Percentiles rank a stretch among this genome's conserved stretches.
These are phyloP conservation scores for Drosophila parabipectinata DNA, from an alignment of 1,140 invertebrate genomes.

Conservation along the genomic window DNA sequence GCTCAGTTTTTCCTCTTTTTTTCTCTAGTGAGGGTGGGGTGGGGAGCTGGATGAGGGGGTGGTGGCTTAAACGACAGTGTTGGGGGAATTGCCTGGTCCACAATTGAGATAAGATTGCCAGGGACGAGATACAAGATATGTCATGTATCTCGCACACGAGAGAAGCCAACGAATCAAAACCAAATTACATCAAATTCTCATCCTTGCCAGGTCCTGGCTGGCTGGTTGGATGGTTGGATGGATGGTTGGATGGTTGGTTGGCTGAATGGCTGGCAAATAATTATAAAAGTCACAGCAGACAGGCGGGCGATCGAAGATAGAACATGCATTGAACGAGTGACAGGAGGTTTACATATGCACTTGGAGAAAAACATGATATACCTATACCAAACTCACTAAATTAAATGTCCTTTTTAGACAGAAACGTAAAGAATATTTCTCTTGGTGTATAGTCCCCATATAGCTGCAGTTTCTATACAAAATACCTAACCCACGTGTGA, in stretches of 20 bases:
- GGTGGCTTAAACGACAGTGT: conserved; percentile 35
- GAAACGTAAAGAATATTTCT: not conserved
- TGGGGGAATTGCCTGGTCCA: conserved; percentile 66
- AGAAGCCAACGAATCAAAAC: conserved; percentile 52
- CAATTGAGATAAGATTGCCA: conserved; percentile 82
- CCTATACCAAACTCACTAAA: not conserved
- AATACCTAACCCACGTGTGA: conserved; percentile 42
- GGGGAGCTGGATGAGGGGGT: conserved; percentile 19
- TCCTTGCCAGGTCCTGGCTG: conserved; percentile 18
- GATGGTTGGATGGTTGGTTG: conserved; percentile 29
- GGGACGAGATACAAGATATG: conserved; percentile 76
- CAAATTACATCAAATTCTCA: conserved; percentile 77
- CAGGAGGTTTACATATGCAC: conserved; percentile 7
- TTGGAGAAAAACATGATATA: conserved; percentile 7
- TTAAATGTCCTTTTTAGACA: not conserved
- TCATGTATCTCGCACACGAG: conserved; percentile 74
- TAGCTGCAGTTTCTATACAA: conserved; percentile 12
- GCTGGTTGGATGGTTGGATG: conserved; percentile 5
- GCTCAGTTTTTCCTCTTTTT: conserved; percentile 25
- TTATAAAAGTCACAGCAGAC: conserved; percentile 70
- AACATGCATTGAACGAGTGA: conserved; percentile 66
- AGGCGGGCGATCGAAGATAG: conserved; percentile 73
- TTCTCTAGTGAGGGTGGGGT: conserved; percentile 15
- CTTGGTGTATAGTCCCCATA: not conserved
- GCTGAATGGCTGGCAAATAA: conserved; percentile 63